Evolutionary conservation across 92 coral and sea anemone species (phyloP).

Genomic region (Porites rus): DNA sequence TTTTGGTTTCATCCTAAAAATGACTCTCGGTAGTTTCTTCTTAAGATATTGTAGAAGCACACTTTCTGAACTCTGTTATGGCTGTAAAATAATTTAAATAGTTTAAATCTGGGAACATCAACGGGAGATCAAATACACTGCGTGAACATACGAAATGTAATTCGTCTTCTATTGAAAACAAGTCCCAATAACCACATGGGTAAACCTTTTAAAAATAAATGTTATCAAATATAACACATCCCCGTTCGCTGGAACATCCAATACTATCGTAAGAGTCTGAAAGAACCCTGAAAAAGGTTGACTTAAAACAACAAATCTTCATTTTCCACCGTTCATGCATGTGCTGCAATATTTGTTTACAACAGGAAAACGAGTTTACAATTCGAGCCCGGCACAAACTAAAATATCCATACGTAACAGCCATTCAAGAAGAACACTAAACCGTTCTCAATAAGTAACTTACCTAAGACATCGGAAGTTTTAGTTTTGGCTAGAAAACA

Average conservation of each 20-base stretch:
- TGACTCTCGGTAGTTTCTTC: neutral
- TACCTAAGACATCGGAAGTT: slow-evolving; percentile 84
- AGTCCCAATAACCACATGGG: slow-evolving; percentile 18
- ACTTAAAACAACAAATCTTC: too few species aligned
- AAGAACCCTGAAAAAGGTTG: neutral
- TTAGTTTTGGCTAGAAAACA: slow-evolving; percentile 86
- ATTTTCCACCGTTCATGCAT: too few species aligned
- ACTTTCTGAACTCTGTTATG: neutral
- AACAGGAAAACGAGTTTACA: too few species aligned
- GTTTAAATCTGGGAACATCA: neutral
- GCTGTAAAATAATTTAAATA: neutral
- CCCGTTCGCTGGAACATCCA: neutral
- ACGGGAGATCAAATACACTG: slow-evolving; percentile 7
- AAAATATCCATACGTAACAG: neutral
- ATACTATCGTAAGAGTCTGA: neutral
- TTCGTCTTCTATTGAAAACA: slow-evolving; percentile 21
- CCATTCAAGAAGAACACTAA: neutral
- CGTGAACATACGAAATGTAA: neutral
- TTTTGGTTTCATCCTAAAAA: neutral
- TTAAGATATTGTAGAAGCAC: neutral
- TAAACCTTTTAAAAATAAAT: neutral
- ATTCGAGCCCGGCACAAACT: too few species aligned
- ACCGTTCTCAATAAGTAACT: neutral
- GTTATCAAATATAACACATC: neutral
- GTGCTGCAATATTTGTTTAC: too few species aligned